Evolutionary conservation across 2,797 vertebrate genomes (phyloP).

Genomic region (Acipenser ruthenus): DNA sequence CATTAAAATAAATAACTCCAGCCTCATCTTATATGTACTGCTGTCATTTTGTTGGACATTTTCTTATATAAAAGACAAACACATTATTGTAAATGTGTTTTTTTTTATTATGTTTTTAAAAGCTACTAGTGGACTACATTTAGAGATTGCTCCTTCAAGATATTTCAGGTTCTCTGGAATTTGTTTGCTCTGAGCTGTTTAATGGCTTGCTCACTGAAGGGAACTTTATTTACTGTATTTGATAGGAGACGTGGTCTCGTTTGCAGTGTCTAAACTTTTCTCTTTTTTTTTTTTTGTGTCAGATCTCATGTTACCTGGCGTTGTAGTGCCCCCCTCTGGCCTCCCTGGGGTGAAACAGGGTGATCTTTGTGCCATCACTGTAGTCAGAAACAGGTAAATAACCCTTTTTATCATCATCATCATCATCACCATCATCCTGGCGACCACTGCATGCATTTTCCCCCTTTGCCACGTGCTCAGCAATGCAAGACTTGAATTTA

Average conservation of each 20-base stretch:
- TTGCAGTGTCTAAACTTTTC: not conserved
- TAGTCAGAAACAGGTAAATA: conserved; percentile 74
- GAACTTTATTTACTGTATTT: too few species aligned
- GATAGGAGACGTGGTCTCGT: not conserved
- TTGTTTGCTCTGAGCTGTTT: not conserved
- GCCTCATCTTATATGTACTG: too few species aligned
- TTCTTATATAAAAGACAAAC: too few species aligned
- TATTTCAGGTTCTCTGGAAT: too few species aligned
- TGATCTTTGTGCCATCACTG: conserved; percentile 64
- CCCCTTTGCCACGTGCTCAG: not conserved
- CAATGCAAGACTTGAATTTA: not conserved
- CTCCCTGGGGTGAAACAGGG: conserved; percentile 45
- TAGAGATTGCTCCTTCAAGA: too few species aligned
- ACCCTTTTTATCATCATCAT: not conserved
- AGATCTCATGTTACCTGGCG: conserved; percentile 70
- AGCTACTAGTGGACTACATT: too few species aligned
- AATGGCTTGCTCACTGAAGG: not conserved
- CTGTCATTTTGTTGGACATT: too few species aligned
- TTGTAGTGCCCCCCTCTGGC: conserved; percentile 66
- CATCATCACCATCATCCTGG: too few species aligned
- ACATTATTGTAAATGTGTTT: too few species aligned
- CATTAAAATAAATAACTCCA: too few species aligned
- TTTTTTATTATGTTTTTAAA: too few species aligned
- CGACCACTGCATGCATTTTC: not conserved
- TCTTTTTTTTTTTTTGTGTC: conserved; percentile 30